A percentile compares a stretch with the other conserved stretches of the same genome.
These are phyloP conservation scores for Acanthurus lineatus DNA, from an alignment of 2,797 vertebrate species.

Conservation along the genomic window DNA sequence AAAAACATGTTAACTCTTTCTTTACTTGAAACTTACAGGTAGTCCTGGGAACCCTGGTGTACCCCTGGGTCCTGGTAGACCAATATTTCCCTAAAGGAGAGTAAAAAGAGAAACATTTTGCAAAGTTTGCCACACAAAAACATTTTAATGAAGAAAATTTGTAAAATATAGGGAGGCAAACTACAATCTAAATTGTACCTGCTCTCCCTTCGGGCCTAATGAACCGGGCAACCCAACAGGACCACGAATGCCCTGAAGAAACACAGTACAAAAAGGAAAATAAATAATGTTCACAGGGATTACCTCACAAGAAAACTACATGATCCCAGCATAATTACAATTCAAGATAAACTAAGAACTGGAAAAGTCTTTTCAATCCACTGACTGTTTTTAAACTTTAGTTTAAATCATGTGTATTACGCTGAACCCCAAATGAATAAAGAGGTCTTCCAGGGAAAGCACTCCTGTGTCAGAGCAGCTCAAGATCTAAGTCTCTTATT, in stretches of 20 bases:
- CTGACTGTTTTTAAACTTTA: too few relatives aligned
- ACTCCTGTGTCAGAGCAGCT: too few relatives aligned
- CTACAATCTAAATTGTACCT: slow-evolving; percentile 78
- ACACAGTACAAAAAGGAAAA: neutral
- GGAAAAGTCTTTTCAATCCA: too few relatives aligned
- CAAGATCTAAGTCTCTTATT: too few relatives aligned
- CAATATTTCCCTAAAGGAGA: slow-evolving; percentile 85
- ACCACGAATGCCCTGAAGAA: slow-evolving; percentile 85
- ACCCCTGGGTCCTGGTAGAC: slow-evolving; percentile 82
- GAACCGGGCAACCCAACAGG: slow-evolving; percentile 77
- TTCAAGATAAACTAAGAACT: too few relatives aligned
- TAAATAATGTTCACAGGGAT: neutral
- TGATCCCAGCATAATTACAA: too few relatives aligned
- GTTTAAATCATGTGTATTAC: too few relatives aligned
- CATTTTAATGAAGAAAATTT: too few relatives aligned
- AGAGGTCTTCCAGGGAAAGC: too few relatives aligned
- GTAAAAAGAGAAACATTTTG: neutral
- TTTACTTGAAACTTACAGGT: slow-evolving; percentile 80
- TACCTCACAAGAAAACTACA: neutral
- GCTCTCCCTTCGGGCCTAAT: slow-evolving; percentile 84
- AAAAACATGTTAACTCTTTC: too few relatives aligned
- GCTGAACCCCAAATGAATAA: too few relatives aligned
- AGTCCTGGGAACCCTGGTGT: slow-evolving; percentile 83
- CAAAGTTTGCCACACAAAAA: neutral
- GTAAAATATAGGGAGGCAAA: neutral